Conservation (phyloP, 2,113 vertebrate genomes). For the Egretta garzetta region DNA sequence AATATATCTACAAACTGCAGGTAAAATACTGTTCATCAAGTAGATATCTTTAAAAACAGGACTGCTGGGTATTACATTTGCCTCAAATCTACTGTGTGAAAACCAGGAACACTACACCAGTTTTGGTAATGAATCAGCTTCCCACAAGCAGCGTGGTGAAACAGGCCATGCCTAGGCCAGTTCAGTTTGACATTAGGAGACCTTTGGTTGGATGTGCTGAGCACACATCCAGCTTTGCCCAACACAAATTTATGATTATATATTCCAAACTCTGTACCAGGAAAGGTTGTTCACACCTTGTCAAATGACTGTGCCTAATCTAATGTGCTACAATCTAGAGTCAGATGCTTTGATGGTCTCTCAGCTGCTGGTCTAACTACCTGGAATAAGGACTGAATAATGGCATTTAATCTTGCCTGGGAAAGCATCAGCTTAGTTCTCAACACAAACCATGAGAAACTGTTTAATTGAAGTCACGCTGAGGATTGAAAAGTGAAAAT, state of each 20-base stretch:
- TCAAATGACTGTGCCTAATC: background rate
- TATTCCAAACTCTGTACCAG: background rate
- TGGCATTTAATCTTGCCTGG: background rate
- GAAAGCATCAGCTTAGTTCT: background rate
- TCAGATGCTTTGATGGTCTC: background rate
- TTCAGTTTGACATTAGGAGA: background rate
- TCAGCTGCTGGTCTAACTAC: background rate
- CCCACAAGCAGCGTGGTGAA: background rate
- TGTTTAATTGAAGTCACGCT: background rate
- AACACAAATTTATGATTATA: background rate
- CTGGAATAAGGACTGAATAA: background rate
- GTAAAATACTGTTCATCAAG: background rate
- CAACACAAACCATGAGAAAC: background rate
- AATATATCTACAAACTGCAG: background rate
- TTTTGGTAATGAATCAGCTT: slow-evolving; percentile 9
- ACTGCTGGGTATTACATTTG: background rate
- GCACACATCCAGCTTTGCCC: background rate
- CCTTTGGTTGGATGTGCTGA: background rate
- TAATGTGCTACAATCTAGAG: background rate
- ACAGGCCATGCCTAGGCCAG: background rate
- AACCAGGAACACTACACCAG: background rate
- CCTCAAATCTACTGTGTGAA: background rate
- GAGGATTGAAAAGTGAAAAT: background rate
- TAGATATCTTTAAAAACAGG: background rate
- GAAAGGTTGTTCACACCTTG: background rate